Base-by-base conservation (phyloP, 2,888 invertebrate species). In the Chaetogeoica ovagalla region DNA sequence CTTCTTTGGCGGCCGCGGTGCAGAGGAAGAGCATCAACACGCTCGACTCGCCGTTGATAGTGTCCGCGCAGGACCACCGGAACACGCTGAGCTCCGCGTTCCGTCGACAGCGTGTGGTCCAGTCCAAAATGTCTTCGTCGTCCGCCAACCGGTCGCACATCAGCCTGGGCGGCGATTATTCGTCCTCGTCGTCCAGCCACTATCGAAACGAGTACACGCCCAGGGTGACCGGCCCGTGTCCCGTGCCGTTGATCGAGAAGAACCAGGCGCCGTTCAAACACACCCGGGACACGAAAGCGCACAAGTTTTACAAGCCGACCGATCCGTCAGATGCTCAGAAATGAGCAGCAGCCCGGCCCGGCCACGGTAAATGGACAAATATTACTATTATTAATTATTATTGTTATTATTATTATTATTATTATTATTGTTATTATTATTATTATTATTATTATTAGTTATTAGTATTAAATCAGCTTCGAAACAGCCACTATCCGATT, bases 21-120 rank as follows among this genome's bases (percentile, higher is more conserved):
- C 93, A 93, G 86, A 89, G 93, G 73, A 93, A 93, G 86, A 94
- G 94, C 82, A 92, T 94, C 82, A 90, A 91, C 39, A 94, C 94
- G 85, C 88, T 94, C 1, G 91, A 92, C 83, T 91, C 91, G 15
- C 90, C 91, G 84, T 91, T 90, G 84, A 90, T 90, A 81, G 90
- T 89, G 82, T 91, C 90, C 83, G 89, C 91, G 2, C 89, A 90
- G 0, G 89, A 89, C 15, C 93, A 94, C 83, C 89, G 94, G 82
- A 91, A 91, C 84, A 94, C 94, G 85, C 89, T 93, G 63, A 94
- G 93, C 84, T 91, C 93, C 3, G 89, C 94, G 85, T 94, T 94
- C 85, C 89, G 93, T 48, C 93, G 91, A 74, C 84, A 84, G 71
- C 81, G 30, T 69, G 83, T 70, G 83, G 13, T 13, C 8, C 52